These are phyloP conservation scores for Drosophila anomelani DNA, from an alignment of 2,888 invertebrate genomes.

Conservation along the genomic window DNA sequence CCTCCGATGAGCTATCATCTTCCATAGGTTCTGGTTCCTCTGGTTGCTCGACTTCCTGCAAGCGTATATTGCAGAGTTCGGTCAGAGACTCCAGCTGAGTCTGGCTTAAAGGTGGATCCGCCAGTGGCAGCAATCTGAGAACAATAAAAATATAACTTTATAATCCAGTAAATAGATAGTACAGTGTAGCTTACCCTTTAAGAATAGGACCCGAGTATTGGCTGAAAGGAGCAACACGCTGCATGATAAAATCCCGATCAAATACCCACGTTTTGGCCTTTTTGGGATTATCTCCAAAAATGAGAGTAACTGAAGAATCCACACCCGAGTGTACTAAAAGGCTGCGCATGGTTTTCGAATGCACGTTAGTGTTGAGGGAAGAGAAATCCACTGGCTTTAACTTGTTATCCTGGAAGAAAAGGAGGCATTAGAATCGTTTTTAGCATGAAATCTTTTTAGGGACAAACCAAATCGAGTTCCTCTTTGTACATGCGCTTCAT, in stretches of 20 bases:
- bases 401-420: conserved; percentile 67
- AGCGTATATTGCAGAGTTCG: conserved; percentile 57
- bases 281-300: conserved; percentile 80
- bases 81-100: conserved; percentile 56
- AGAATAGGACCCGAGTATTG: conserved; percentile 73
- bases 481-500: conserved; percentile 82
- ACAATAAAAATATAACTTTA: not conserved
- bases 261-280: conserved; percentile 80
- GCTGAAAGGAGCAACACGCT: conserved; percentile 67
- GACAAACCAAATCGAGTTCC: conserved; percentile 77
- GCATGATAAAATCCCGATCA: conserved; percentile 69
- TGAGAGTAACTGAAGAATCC: conserved; percentile 72
- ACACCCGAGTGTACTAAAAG: conserved; percentile 74
- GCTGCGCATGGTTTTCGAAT: conserved; percentile 70
- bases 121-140: conserved; percentile 73
- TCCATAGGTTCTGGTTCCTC: not conserved
- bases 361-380: conserved; percentile 64
- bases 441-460: not conserved
- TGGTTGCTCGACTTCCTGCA: not conserved
- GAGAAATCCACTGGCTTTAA: conserved; percentile 66
- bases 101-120: conserved; percentile 69
- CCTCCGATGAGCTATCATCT: conserved; percentile 20
- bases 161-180: not conserved
- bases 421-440: not conserved
- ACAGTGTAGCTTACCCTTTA: conserved; percentile 63